Percentiles rank a stretch among this genome's conserved stretches.
Conservation (phyloP, 1,140 invertebrate genomes). For the Orchestia grillus region DNA sequence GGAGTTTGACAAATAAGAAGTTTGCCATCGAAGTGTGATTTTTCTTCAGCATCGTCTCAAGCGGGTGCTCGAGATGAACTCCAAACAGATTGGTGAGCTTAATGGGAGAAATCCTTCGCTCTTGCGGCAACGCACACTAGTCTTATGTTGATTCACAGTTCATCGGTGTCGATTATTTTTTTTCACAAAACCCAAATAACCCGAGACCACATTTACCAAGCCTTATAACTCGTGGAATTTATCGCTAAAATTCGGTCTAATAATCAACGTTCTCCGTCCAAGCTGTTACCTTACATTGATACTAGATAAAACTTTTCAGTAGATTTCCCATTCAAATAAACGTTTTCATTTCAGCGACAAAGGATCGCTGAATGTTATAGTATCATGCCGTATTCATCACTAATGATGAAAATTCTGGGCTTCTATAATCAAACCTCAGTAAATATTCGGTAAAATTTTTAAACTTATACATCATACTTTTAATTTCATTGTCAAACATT, state of each 20-base stretch:
- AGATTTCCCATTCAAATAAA: too few relatives aligned
- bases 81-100: slow-evolving; percentile 23
- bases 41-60: slow-evolving; percentile 3
- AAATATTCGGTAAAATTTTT: too few relatives aligned
- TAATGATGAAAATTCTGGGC: too few relatives aligned
- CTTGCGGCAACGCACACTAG: background rate
- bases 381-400: too few relatives aligned
- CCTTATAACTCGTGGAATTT: background rate
- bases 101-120: background rate
- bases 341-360: too few relatives aligned
- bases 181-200: background rate
- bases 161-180: background rate
- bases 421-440: too few relatives aligned
- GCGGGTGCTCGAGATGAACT: background rate
- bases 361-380: too few relatives aligned
- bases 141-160: background rate
- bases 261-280: background rate
- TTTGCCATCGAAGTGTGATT: slow-evolving; percentile 6
- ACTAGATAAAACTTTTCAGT: too few relatives aligned
- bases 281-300: too few relatives aligned
- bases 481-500: too few relatives aligned
- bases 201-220: background rate
- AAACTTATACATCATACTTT: too few relatives aligned
- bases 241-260: background rate
- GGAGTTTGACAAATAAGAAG: slow-evolving; percentile 5